Evolutionary conservation across 2,888 invertebrate genomes (phyloP), one percentile per base, ranked within the genome.

Genomic region (Drosophila falleni): DNA sequence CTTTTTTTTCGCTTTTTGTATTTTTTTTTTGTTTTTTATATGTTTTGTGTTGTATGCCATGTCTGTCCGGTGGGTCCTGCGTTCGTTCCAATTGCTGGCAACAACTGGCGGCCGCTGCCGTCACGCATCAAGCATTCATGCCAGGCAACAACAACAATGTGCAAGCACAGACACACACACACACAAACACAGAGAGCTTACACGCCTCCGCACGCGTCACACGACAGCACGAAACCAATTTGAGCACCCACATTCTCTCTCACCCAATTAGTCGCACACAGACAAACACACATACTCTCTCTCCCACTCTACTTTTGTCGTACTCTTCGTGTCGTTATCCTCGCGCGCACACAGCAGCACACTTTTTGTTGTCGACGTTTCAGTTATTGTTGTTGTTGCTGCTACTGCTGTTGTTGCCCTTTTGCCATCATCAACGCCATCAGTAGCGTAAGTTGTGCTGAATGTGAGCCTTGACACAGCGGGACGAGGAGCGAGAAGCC

Each of bases 241-340:
- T 90, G 87, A 89, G 84, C 90, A 73, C 89, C 90, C 89, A 89
- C 90, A 89, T 88, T 88, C 88, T 87, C 88, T 87, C 89, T 87
- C 91, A 91, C 91, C 90, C 90, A 91, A 91, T 91, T 91, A 90
- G 91, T 90, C 90, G 81, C 90, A 87, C 89, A 81, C 83, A 81
- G 69, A 65, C 67, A 70, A n/a, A 66, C 75, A 66, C 42, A 64
- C 51, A 61, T 53, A 39, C 39, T 39, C 60, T 55, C 47, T 41
- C 59, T 56, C 58, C 19, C 50, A 55, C 33, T 68, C 53, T 51
- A 35, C 60, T 65, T 42, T n/a, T 65, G 68, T 56, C 74, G 70
- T 75, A 71, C 72, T 71, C 80, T 71, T 73, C 84, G 87, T 85
- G 82, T 85, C 85, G 84, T 87, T 80, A 80, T 80, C 88, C 88